Evolutionary conservation across 2,113 vertebrate genomes (phyloP), one percentile per base, ranked within the genome.

Genomic region (Archocentrus centrarchus): DNA sequence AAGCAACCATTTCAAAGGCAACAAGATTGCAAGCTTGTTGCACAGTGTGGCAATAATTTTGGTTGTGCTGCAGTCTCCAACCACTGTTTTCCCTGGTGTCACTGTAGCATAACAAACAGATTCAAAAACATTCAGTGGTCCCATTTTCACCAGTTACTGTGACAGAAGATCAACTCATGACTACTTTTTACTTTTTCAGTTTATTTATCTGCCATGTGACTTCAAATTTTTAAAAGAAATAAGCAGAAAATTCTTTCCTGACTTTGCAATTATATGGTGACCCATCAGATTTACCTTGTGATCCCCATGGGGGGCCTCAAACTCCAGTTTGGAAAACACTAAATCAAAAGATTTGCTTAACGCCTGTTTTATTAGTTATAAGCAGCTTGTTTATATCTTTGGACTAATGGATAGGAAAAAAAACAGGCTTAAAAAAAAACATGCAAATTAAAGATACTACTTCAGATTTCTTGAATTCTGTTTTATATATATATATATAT

Each of bases 251-350:
- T 35, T 18, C 4, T 13, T 41, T 15, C 6, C 17, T 17, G 58
- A 27, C n/a, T 50, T 59, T 8, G 68, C 10, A 63, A 59, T 80
- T 61, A 55, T 47, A 37, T 44, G 24, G 35, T n/a, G 57, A 68
- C 59, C 17, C 4, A 15, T 86, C 66, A 79, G 37, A 82, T 76
- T 50, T 55, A 59, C 57, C 63, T 66, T 77, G 20, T 58, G 41
- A 75, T 50, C 50, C 37, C 41, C 8, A 30, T 10, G 5, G 11
- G 41, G 47, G 15, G 20, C 18, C 44, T 18, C 27, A 76, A 58
- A 63, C 17, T 73, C 57, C 68, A n/a, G 22, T 30, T 81, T 60
- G 8, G 37, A 73, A 73, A 55, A 35, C 20, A 35, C 68, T 35
- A 35, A 35, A 75, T 70, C 22, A 60, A 27, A 61, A 59, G 75